Evolutionary conservation across 1,140 invertebrate genomes (phyloP).

Genomic region (Brachionus angularis): DNA sequence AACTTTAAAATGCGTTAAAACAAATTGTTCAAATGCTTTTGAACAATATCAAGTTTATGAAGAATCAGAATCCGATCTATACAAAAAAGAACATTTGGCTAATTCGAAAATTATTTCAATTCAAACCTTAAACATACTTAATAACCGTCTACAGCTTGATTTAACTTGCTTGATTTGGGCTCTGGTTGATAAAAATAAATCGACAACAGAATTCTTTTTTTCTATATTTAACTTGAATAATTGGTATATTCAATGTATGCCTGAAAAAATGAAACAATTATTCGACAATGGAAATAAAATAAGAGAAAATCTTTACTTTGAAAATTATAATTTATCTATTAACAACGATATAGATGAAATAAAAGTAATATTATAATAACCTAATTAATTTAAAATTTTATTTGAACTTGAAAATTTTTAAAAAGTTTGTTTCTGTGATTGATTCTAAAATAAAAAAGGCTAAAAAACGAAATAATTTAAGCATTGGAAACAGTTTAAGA

Average conservation of each 20-base stretch:
- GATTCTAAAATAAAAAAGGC: constrained; percentile 7
- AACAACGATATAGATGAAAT: constrained; percentile 14
- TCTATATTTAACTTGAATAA: constrained; percentile 21
- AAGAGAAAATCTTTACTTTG: constrained; percentile 19
- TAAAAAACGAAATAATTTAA: constrained; percentile 21
- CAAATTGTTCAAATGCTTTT: neutral
- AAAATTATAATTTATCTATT: constrained; percentile 1
- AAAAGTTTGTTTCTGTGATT: constrained; percentile 6
- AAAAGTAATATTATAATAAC: too few species aligned
- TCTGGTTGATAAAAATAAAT: neutral
- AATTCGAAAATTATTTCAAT: constrained; percentile 29
- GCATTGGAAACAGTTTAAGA: neutral
- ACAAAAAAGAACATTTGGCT: neutral
- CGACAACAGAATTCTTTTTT: constrained; percentile 6
- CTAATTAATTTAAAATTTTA: too few species aligned
- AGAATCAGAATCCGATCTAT: constrained; percentile 2
- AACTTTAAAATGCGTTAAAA: constrained; percentile 19
- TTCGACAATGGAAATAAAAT: neutral
- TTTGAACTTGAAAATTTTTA: too few species aligned
- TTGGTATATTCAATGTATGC: constrained; percentile 31
- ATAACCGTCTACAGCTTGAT: constrained; percentile 15
- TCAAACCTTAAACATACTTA: neutral
- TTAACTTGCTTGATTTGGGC: constrained; percentile 1
- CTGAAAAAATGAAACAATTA: neutral
- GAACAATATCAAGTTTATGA: neutral